phyloP scores from a whole-genome alignment of 2,113 vertebrate genomes.

The Butorides virescens region DNA sequence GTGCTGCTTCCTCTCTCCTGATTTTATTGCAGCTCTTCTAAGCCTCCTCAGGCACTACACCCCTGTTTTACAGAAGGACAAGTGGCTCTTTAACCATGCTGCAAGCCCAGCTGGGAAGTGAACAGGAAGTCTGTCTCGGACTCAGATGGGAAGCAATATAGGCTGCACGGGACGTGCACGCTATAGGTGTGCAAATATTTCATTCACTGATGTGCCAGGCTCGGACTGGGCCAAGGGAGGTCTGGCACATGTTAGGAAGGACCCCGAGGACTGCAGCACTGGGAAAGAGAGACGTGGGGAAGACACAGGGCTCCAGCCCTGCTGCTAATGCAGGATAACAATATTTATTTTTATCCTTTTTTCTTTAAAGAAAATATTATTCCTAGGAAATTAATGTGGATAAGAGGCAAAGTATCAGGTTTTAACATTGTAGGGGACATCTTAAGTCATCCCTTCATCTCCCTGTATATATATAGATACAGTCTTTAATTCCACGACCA shows the following conservation, averaged over 20 bases:
- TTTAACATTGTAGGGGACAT: slow-evolving; percentile 30
- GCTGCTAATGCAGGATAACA: slow-evolving; percentile 19
- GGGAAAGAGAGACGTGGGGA: neutral
- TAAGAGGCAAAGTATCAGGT: slow-evolving; percentile 42
- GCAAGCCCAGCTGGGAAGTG: neutral
- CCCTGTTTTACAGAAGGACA: neutral
- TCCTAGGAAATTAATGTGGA: slow-evolving; percentile 56
- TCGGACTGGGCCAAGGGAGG: neutral
- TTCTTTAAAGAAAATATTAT: slow-evolving; percentile 63
- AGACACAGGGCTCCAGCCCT: neutral
- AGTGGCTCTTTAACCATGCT: neutral
- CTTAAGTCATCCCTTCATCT: slow-evolving; percentile 38
- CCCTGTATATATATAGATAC: neutral
- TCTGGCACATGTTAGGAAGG: neutral
- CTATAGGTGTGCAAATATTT: neutral
- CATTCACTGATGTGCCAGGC: neutral
- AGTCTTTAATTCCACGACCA: slow-evolving; percentile 33
- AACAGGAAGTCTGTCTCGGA: neutral
- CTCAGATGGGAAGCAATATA: neutral
- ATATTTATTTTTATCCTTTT: slow-evolving; percentile 56
- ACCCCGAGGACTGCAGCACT: neutral
- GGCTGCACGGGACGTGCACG: neutral
- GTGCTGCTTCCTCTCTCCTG: neutral
- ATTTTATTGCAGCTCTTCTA: neutral
- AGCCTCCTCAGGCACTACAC: neutral